Evolutionary conservation across 2,888 invertebrate genomes (phyloP).

Genomic region (Tipula confusa): DNA sequence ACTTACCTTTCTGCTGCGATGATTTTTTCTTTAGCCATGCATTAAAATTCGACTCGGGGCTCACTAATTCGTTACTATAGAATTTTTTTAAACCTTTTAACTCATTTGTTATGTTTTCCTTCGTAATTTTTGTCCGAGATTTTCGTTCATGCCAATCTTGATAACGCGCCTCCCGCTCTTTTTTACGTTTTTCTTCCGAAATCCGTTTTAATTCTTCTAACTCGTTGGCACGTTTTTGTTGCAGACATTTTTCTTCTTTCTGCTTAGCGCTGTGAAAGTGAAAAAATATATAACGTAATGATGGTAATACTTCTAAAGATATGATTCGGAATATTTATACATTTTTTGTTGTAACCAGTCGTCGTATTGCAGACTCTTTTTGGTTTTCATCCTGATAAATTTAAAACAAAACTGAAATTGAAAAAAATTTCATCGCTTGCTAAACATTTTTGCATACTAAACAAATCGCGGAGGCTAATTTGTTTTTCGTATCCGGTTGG

Average conservation of each 20-base stretch:
- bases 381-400: not conserved
- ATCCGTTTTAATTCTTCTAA: not conserved
- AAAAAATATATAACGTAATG: no score
- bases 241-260: not conserved
- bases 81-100: not conserved
- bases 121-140: not conserved
- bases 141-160: not conserved
- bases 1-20: not conserved
- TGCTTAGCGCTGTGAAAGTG: not conserved
- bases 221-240: not conserved
- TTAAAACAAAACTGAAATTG: not conserved
- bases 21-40: not conserved
- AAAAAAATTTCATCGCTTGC: not conserved
- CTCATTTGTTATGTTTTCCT: not conserved
- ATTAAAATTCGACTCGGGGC: not conserved
- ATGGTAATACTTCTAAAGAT: not conserved
- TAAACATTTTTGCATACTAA: not conserved
- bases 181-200: not conserved
- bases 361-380: not conserved
- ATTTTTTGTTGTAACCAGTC: not conserved
- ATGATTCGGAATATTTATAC: not conserved
- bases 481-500: no score
- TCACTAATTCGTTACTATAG: not conserved
- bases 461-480: no score
- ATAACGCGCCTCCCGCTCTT: not conserved